Evolutionary conservation across 2,113 vertebrate genomes (phyloP).

Genomic region (Pomatorhinus ruficollis): DNA sequence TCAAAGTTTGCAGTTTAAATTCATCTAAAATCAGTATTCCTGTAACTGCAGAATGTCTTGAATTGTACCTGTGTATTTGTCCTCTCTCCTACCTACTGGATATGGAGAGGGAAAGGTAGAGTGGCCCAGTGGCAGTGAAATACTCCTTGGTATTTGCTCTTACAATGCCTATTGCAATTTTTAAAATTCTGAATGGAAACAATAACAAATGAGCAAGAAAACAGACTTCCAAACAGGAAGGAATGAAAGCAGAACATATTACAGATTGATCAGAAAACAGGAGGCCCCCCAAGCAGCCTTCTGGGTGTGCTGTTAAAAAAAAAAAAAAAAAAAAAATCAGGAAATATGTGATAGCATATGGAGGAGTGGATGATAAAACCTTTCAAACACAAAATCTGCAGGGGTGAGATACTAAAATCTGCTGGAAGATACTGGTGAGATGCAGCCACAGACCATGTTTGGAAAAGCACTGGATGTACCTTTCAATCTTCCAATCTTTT

Average conservation of each 20-base stretch:
- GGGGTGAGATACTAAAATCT: background rate
- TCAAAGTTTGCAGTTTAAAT: background rate
- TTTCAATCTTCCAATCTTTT: background rate
- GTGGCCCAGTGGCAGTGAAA: background rate
- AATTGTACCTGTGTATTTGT: background rate
- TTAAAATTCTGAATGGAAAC: background rate
- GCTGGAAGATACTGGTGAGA: background rate
- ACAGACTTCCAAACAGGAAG: background rate
- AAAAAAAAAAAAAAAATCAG: background rate
- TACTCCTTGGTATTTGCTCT: background rate
- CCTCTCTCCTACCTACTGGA: background rate
- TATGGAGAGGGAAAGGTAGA: background rate
- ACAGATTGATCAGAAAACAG: background rate
- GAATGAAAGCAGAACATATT: background rate
- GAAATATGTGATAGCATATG: constrained; percentile 3
- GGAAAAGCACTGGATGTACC: background rate
- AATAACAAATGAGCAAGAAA: background rate
- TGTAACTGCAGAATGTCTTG: background rate
- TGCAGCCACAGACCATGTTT: background rate
- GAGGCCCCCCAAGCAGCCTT: background rate
- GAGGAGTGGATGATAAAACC: background rate
- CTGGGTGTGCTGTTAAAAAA: background rate
- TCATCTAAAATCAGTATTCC: background rate
- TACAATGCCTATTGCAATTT: background rate
- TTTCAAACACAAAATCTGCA: constrained; percentile 2